These are phyloP conservation scores for Ditula angustiorana DNA, from an alignment of 2,888 invertebrate genomes.

Conservation along the genomic window DNA sequence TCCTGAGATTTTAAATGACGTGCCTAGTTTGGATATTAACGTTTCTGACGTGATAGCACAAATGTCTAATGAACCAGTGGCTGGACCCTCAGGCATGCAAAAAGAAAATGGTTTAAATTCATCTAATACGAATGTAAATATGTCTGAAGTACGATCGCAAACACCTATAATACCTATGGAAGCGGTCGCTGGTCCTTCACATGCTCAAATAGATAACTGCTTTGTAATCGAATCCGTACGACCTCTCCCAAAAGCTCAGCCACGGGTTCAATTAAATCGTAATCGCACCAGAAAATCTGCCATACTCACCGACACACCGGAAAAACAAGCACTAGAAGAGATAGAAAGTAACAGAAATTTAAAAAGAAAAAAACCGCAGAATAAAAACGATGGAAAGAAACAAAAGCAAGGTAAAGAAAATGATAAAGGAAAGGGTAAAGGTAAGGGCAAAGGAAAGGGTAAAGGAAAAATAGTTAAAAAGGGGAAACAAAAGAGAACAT, in stretches of 20 bases:
- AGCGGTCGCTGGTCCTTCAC: slow-evolving; percentile 1
- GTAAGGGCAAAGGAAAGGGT: background rate
- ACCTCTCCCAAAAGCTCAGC: slow-evolving; percentile 1
- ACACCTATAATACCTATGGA: background rate
- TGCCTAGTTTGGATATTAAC: slow-evolving; percentile 15
- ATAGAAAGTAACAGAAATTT: background rate
- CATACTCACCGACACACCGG: slow-evolving; percentile 22
- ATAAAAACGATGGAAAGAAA: background rate
- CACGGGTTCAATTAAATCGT: slow-evolving; percentile 7
- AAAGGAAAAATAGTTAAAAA: slow-evolving; percentile 6
- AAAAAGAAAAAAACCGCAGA: background rate
- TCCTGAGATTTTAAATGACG: slow-evolving; percentile 12
- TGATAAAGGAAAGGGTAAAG: background rate
- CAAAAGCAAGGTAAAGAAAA: background rate
- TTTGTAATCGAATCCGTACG: background rate
- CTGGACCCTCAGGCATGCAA: slow-evolving; percentile 20
- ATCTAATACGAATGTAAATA: background rate
- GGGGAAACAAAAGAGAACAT: background rate
- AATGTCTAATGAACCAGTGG: slow-evolving; percentile 13
- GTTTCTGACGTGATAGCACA: slow-evolving; percentile 18
- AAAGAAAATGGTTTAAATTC: slow-evolving; percentile 15
- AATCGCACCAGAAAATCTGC: slow-evolving; percentile 19
- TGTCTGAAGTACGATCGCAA: background rate
- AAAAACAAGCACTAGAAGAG: slow-evolving; percentile 20
- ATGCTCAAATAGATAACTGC: background rate